Evolutionary conservation across 2,797 vertebrate genomes (phyloP), one percentile per base, ranked within the genome.

Genomic region (Sebastes kiyomatsui): DNA sequence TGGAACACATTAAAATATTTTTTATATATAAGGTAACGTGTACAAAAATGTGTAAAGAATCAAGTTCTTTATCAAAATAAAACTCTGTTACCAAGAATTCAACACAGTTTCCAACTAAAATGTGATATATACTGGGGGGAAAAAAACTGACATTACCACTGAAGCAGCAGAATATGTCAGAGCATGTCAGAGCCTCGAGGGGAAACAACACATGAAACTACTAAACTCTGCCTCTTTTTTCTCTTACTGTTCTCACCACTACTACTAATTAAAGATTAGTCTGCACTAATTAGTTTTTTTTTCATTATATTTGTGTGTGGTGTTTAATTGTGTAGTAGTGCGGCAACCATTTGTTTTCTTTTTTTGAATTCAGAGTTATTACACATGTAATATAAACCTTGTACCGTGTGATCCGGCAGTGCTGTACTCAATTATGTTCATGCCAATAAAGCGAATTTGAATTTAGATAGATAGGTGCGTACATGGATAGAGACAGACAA

Each of bases 81-180:
- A 70, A 42, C 18, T 71, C 35, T 42, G 28, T 42, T 65, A 38
- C n/a, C 30, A 42, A 28, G 12, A 65, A 75, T 54, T 61, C 25
- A 49, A 67, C 52, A 22, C 38, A 55, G 30, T 55, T 33, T 54
- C 14, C 30, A 27, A 67, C 27, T 20, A 22, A 56, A 79, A 32
- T 61, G 16, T 52, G 67, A 67, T 20, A 20, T 52, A 23, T 65
- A 60, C 32, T 32, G 67, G 3, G 5, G 33, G 10, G 12, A 9
- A 33, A n/a, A n/a, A 10, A 20, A 20, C 54, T 60, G 72, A 69
- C 62, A 1, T 80, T 80, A 22, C 60, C 64, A 64, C 70, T 76
- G 38, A 87, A 86, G 68, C 77, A 75, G 72, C 49, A 79, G 86
- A 78, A 77, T 79, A 75, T 79, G 80, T 79, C 22, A 14, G 27